These are phyloP conservation scores for Sicus ferrugineus DNA, from an alignment of 2,888 invertebrate species.

Conservation along the genomic window DNA sequence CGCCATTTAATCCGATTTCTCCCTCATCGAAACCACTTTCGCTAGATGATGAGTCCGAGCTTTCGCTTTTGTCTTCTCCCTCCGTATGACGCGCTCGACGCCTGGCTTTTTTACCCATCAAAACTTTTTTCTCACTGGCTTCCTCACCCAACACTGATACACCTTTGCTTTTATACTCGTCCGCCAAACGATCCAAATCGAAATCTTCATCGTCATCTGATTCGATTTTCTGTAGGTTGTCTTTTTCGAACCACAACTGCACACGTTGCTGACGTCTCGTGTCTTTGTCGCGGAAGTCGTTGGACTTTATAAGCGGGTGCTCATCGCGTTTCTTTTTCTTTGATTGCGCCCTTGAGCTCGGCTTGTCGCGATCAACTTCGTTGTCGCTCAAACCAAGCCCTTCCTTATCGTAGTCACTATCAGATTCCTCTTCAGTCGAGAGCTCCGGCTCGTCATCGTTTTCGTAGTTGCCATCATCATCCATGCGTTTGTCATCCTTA, in stretches of 20 bases:
- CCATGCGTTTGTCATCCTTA: conserved; percentile 72
- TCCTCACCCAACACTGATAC: conserved; percentile 61
- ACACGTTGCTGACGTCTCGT: conserved; percentile 80
- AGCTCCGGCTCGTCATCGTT: conserved; percentile 64
- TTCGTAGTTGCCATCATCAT: conserved; percentile 74
- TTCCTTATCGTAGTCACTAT: conserved; percentile 56
- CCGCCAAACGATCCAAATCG: conserved; percentile 82
- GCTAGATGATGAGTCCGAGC: conserved; percentile 48
- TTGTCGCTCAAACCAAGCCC: conserved; percentile 72
- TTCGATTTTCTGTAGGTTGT: conserved; percentile 80
- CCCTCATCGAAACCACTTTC: conserved; percentile 52
- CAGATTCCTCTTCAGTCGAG: conserved; percentile 50
- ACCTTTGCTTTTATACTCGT: conserved; percentile 77
- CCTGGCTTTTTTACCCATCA: conserved; percentile 59
- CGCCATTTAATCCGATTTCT: conserved; percentile 48
- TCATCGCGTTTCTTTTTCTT: conserved; percentile 59
- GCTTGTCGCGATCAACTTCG: conserved; percentile 65
- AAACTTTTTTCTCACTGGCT: conserved; percentile 35
- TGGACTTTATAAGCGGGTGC: conserved; percentile 81
- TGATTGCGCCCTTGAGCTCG: conserved; percentile 52
- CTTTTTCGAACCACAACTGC: conserved; percentile 87
- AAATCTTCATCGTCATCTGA: conserved; percentile 86
- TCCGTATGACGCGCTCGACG: conserved; percentile 57
- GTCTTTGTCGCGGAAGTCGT: conserved; percentile 79
- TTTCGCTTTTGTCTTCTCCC: conserved; percentile 33